Percentiles rank a stretch among this genome's conserved stretches.
Evolutionary conservation across 2,888 invertebrate species (phyloP).

Genomic region (Heliconius charithonia): DNA sequence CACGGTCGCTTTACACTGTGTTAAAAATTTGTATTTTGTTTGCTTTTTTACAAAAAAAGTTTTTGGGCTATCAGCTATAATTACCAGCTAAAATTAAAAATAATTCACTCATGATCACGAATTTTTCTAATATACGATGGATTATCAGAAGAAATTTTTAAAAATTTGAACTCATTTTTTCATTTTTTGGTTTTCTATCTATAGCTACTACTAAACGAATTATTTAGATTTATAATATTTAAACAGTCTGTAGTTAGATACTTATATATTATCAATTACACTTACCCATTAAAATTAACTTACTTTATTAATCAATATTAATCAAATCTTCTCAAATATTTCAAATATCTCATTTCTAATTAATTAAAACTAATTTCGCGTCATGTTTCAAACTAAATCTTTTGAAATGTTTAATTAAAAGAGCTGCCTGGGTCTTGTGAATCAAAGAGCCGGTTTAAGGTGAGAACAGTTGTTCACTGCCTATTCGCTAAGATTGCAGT

Average conservation of each 20-base stretch:
- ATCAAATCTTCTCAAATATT: neutral
- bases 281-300: neutral
- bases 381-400: slow-evolving; percentile 41
- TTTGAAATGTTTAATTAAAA: slow-evolving; percentile 52
- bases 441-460: slow-evolving; percentile 49
- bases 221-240: neutral
- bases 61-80: too few species aligned
- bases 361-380: slow-evolving; percentile 49
- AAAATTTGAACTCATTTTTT: too few species aligned
- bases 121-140: neutral
- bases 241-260: neutral
- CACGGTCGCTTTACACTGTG: too few species aligned
- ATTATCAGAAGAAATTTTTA: neutral
- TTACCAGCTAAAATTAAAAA: too few species aligned
- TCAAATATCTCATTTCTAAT: slow-evolving; percentile 45
- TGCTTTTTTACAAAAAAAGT: too few species aligned
- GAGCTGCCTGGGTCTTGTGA: slow-evolving; percentile 48
- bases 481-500: slow-evolving; percentile 47
- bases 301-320: neutral
- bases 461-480: slow-evolving; percentile 47
- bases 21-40: too few species aligned
- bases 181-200: too few species aligned
- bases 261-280: neutral
- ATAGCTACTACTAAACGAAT: neutral
- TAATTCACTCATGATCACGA: too few species aligned